Conservation (phyloP, 2,888 invertebrate species). For the Anodontia alba region DNA sequence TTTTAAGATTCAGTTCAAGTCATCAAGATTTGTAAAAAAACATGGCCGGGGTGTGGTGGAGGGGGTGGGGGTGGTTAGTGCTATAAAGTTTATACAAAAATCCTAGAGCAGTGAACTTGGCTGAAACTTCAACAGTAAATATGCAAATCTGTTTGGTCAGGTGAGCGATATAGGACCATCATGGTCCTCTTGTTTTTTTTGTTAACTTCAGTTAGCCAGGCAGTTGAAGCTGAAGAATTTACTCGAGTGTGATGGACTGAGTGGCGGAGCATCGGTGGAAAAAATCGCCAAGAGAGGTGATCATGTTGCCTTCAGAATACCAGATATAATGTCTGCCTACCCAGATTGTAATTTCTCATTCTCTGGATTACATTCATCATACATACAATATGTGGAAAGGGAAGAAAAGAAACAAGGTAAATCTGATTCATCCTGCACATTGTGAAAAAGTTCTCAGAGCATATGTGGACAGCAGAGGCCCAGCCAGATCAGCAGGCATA, state of each 20-base stretch:
- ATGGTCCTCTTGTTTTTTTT: neutral
- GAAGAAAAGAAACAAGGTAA: slow-evolving; percentile 78
- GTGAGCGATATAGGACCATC: too few relatives aligned
- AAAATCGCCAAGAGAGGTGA: slow-evolving; percentile 90
- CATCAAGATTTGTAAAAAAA: too few relatives aligned
- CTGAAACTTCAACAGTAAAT: too few relatives aligned
- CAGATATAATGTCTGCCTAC: slow-evolving; percentile 87
- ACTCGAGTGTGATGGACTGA: slow-evolving; percentile 89
- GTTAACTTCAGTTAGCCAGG: slow-evolving; percentile 89
- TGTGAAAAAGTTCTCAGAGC: too few relatives aligned
- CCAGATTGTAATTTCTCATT: slow-evolving; percentile 96
- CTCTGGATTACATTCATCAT: slow-evolving; percentile 87
- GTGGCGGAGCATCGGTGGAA: slow-evolving; percentile 95
- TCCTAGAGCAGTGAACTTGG: too few relatives aligned
- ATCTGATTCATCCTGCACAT: neutral
- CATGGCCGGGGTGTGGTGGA: too few relatives aligned
- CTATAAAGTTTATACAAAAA: too few relatives aligned
- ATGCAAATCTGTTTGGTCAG: too few relatives aligned
- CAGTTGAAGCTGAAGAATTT: slow-evolving; percentile 93
- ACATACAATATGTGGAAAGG: slow-evolving; percentile 57
- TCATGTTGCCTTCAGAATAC: slow-evolving; percentile 86
- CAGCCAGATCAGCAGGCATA: too few relatives aligned
- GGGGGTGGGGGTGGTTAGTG: too few relatives aligned
- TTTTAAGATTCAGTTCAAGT: too few relatives aligned
- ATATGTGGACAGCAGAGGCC: too few relatives aligned